Evolutionary conservation across 2,797 vertebrate species (phyloP).

Genomic region (Zalophus californianus): DNA sequence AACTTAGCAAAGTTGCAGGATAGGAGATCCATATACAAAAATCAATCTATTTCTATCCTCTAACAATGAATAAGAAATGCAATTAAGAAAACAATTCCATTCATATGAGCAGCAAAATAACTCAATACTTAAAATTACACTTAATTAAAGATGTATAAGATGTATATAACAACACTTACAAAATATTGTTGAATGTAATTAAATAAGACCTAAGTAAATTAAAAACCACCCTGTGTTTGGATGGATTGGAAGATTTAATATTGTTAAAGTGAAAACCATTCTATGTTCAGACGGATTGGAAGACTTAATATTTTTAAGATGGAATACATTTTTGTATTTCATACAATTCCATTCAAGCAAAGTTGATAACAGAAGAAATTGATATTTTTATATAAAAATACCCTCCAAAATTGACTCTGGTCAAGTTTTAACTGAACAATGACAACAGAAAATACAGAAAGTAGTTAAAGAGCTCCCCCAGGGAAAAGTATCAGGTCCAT

Average conservation of each 20-base stretch:
- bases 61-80: not conserved
- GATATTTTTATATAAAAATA: not conserved
- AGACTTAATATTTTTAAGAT: not conserved
- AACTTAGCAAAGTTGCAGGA: not conserved
- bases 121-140: not conserved
- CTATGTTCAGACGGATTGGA: not conserved
- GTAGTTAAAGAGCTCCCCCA: not conserved
- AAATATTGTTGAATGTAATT: not conserved
- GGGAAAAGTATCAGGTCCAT: not conserved
- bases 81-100: not conserved
- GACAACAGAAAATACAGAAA: not conserved
- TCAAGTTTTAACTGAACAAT: not conserved
- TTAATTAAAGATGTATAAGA: not conserved
- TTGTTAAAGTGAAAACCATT: not conserved
- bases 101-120: not conserved
- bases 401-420: not conserved
- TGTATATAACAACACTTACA: not conserved
- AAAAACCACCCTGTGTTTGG: not conserved
- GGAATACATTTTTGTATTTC: not conserved
- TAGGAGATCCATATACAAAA: not conserved
- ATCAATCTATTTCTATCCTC: not conserved
- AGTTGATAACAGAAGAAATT: not conserved
- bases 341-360: not conserved
- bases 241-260: not conserved
- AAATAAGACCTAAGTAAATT: not conserved